Evolutionary conservation across 2,888 invertebrate genomes (phyloP).

Genomic region (Cryptus viduatorius): DNA sequence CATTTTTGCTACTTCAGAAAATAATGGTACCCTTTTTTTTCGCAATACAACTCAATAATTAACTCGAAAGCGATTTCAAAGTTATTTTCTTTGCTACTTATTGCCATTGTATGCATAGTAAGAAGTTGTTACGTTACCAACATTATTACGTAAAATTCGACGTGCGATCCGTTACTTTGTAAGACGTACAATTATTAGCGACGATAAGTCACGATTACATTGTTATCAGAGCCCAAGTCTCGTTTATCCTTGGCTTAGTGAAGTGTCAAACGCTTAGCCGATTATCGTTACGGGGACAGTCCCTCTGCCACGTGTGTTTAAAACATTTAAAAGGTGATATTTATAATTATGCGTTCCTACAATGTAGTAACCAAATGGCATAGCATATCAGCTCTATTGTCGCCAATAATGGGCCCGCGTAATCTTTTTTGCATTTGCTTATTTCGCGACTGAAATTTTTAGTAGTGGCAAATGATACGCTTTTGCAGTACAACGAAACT

Average conservation of each 20-base stretch:
- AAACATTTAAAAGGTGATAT: slow-evolving; percentile 22
- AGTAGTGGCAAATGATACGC: not conserved
- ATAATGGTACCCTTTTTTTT: no score
- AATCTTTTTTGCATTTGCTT: not conserved
- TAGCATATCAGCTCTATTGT: not conserved
- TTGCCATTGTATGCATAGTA: not conserved
- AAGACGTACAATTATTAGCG: slow-evolving; percentile 18
- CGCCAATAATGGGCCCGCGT: not conserved
- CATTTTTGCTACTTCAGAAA: not conserved
- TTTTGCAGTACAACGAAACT: not conserved
- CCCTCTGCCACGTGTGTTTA: no score
- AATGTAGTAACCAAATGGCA: slow-evolving; percentile 2
- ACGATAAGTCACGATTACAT: slow-evolving; percentile 34
- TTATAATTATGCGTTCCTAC: slow-evolving; percentile 30
- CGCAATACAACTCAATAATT: not conserved
- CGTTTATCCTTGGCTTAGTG: not conserved
- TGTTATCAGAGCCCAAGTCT: slow-evolving; percentile 12
- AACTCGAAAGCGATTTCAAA: not conserved
- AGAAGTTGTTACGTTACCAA: not conserved
- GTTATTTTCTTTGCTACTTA: not conserved
- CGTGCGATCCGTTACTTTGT: not conserved
- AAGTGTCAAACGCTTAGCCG: slow-evolving; percentile 32
- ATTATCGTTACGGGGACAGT: slow-evolving; percentile 1
- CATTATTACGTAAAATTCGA: slow-evolving; percentile 26
- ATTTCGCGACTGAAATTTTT: not conserved